Conservation (phyloP, 2,888 invertebrate genomes). For the Limenitis camilla region DNA sequence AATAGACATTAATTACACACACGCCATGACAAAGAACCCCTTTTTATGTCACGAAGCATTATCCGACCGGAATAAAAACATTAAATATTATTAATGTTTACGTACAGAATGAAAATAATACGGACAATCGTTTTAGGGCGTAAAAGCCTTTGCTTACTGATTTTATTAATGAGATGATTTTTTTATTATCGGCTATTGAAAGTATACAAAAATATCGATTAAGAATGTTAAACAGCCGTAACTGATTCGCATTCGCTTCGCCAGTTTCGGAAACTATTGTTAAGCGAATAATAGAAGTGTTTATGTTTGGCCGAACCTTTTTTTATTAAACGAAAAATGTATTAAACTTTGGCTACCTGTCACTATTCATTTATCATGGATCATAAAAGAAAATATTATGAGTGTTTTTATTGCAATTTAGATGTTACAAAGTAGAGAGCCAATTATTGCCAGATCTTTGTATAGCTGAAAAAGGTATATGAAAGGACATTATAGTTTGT, state of each 20-base stretch:
- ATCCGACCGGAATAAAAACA: constrained; percentile 49
- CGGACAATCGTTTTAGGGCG: constrained; percentile 36
- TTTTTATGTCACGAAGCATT: constrained; percentile 29
- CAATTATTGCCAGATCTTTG: too few relatives aligned
- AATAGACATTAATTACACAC: constrained; percentile 28
- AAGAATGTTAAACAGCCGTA: constrained; percentile 69
- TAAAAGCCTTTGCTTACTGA: constrained; percentile 57
- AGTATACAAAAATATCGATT: constrained; percentile 65
- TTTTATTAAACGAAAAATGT: constrained; percentile 40
- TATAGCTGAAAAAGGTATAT: too few relatives aligned
- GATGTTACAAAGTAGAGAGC: constrained; percentile 32
- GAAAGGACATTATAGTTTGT: too few relatives aligned
- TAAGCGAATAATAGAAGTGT: constrained; percentile 58
- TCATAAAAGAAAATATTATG: constrained; percentile 59
- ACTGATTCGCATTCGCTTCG: constrained; percentile 65
- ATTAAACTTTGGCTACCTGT: constrained; percentile 56
- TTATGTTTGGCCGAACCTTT: constrained; percentile 65
- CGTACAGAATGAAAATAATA: constrained; percentile 43
- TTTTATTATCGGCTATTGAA: constrained; percentile 57
- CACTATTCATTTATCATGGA: constrained; percentile 59
- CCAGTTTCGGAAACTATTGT: constrained; percentile 59
- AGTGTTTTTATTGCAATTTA: constrained; percentile 29
- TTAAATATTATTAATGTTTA: constrained; percentile 53
- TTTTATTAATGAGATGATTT: constrained; percentile 64
- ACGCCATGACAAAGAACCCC: constrained; percentile 29